A percentile compares a stretch with the other conserved stretches of the same genome.
phyloP scores from a whole-genome alignment of 2,113 vertebrate species.

The Progne subis region DNA sequence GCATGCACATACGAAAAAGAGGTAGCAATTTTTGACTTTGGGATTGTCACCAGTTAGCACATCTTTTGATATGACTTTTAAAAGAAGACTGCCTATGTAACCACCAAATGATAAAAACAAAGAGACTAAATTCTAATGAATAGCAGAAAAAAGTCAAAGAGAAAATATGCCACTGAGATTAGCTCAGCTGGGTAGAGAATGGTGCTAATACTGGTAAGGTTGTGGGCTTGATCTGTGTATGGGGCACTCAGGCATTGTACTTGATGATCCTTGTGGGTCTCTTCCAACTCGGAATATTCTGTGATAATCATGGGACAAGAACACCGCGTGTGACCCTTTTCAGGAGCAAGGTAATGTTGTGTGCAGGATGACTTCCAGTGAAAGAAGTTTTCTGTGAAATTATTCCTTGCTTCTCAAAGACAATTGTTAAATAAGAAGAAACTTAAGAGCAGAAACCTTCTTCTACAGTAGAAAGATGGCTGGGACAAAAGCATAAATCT shows the following conservation, averaged over 20 bases:
- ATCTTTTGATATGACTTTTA: not conserved
- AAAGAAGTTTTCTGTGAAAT: not conserved
- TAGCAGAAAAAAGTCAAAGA: not conserved
- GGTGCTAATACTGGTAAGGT: not conserved
- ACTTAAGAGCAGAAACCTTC: not conserved
- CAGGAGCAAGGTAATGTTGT: not conserved
- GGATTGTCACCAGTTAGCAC: not conserved
- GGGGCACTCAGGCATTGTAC: not conserved
- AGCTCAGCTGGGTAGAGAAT: not conserved
- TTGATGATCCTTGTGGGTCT: rapidly evolving
- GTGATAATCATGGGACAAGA: not conserved
- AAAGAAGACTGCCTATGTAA: not conserved
- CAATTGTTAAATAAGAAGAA: not conserved
- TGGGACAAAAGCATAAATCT: not conserved
- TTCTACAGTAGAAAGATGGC: not conserved
- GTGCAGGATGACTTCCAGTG: not conserved
- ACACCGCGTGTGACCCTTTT: not conserved
- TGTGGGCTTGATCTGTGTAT: not conserved
- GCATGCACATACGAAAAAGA: not conserved
- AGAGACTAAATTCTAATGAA: not conserved
- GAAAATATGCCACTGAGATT: not conserved
- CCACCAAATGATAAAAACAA: not conserved
- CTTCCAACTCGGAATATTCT: not conserved
- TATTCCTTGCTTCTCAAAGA: not conserved
- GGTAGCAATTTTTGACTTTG: not conserved